Evolutionary conservation across 2,888 invertebrate species (phyloP), one percentile per base, ranked within the genome.

Genomic region (Agapostemon virescens): DNA sequence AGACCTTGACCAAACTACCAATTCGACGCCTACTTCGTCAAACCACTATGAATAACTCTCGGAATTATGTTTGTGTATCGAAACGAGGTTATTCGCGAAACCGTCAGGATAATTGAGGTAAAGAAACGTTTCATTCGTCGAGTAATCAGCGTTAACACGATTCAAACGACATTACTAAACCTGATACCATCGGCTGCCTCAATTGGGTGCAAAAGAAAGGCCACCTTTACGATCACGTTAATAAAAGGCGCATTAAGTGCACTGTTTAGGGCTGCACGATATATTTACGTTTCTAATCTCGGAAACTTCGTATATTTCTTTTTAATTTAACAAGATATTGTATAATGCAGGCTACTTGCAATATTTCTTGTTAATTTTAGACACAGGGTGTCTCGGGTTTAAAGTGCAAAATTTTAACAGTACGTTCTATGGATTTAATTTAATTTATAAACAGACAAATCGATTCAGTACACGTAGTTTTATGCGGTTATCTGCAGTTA

Each of bases 141-240:
- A 26, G 38, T 68, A 74, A 81, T 79, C 74, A 63, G 61, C 55
- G 64, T 13, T 45, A 70, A 67, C 69, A 49, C 52, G 30, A 38
- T 45, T 6, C 38, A 15, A n/a, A 3, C 42, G 64, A 36, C 64
- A 55, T 69, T 76, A 52, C 5, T 30, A 49, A 26, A 17, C 11
- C 9, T 15, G 77, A 72, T 79, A 72, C 1, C 30, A 79, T 77
- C 72, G 55, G 11, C 13, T 30, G 13, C 11, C 68, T 36, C 13
- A 49, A 42, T 76, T 52, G 38, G 38, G 23, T 30, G 15, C 2
- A 58, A 67, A 69, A 40, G 45, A 49, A 38, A 17, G 23, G 36
- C 30, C 26, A 58, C 61, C 40, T 45, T 77, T 67, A 58, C 23
- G 61, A 63, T 45, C 68, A 9, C 45, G 68, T 49, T 52, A 69